Conservation (phyloP, 1,140 invertebrate genomes). For the Anastrepha obliqua region DNA sequence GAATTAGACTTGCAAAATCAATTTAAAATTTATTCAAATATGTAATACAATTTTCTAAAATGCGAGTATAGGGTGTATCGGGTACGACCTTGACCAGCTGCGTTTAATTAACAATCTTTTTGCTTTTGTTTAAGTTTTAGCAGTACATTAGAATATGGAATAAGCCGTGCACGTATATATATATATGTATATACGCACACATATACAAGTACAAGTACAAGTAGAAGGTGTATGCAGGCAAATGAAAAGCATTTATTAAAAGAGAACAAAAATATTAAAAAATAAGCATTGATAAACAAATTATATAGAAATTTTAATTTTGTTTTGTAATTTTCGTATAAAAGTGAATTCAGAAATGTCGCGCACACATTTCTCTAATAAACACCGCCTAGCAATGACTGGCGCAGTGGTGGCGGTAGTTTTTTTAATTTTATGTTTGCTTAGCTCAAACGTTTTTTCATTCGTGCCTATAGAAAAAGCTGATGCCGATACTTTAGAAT, state of each 20-base stretch:
- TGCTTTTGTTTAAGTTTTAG: not conserved
- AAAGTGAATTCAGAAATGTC: slow-evolving; percentile 61
- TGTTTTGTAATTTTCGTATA: slow-evolving; percentile 50
- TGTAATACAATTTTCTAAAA: too few species aligned
- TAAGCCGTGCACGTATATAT: not conserved
- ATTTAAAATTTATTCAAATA: too few species aligned
- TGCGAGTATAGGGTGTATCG: not conserved
- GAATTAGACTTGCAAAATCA: too few species aligned
- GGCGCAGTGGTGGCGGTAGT: slow-evolving; percentile 67
- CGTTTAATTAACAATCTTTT: not conserved
- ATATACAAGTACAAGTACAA: not conserved
- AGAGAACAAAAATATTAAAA: not conserved
- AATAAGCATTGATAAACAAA: slow-evolving; percentile 29
- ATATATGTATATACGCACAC: not conserved
- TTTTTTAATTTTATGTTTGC: slow-evolving; percentile 67
- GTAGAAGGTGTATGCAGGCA: not conserved
- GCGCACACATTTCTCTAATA: slow-evolving; percentile 70
- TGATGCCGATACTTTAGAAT: slow-evolving; percentile 69
- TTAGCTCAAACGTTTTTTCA: slow-evolving; percentile 63
- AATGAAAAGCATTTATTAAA: slow-evolving; percentile 3
- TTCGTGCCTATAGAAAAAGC: slow-evolving; percentile 57
- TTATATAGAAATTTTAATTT: slow-evolving; percentile 40
- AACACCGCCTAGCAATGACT: slow-evolving; percentile 69
- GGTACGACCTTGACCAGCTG: not conserved
- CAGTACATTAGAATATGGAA: slow-evolving; percentile 13